phyloP scores from a whole-genome alignment of 2,888 invertebrate genomes.

The Diadromus collaris region DNA sequence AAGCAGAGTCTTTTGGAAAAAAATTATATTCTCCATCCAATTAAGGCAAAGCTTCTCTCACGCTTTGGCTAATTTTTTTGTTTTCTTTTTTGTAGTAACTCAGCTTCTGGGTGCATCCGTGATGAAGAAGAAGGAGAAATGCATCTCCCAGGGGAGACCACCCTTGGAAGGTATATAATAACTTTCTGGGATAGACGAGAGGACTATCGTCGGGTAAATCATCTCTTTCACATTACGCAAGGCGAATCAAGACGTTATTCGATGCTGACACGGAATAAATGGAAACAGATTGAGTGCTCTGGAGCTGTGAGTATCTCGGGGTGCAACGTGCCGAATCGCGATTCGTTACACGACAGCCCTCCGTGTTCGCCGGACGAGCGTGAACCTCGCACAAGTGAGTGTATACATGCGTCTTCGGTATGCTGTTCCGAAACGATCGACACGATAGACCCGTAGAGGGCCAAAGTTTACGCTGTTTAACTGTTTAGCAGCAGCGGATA shows the following conservation, averaged over 20 bases:
- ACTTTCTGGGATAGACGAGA: slow-evolving; percentile 34
- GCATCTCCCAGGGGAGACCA: slow-evolving; percentile 27
- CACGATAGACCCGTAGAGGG: slow-evolving; percentile 37
- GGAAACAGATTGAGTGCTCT: slow-evolving; percentile 65
- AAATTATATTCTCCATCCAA: slow-evolving; percentile 26
- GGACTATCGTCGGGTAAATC: slow-evolving; percentile 18
- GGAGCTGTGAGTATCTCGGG: slow-evolving; percentile 44
- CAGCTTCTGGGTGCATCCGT: slow-evolving; percentile 8
- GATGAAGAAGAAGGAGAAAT: slow-evolving; percentile 24
- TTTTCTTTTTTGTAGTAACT: slow-evolving; percentile 22
- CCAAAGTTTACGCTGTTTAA: slow-evolving; percentile 52
- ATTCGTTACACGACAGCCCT: slow-evolving; percentile 68
- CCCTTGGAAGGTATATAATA: slow-evolving; percentile 39
- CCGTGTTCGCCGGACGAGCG: slow-evolving; percentile 29
- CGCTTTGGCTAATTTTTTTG: slow-evolving; percentile 4
- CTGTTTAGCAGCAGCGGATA: slow-evolving; percentile 67
- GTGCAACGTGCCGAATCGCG: slow-evolving; percentile 65
- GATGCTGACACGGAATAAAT: slow-evolving; percentile 54
- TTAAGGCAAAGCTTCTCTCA: slow-evolving; percentile 31
- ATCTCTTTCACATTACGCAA: slow-evolving; percentile 45
- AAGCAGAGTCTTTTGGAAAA: background rate
- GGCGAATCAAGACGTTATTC: slow-evolving; percentile 50
- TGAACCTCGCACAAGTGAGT: slow-evolving; percentile 10
- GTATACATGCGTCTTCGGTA: background rate
- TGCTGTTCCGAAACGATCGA: slow-evolving; percentile 7